phyloP scores from a whole-genome alignment of 2,888 invertebrate species.

The Tineola bisselliella region DNA sequence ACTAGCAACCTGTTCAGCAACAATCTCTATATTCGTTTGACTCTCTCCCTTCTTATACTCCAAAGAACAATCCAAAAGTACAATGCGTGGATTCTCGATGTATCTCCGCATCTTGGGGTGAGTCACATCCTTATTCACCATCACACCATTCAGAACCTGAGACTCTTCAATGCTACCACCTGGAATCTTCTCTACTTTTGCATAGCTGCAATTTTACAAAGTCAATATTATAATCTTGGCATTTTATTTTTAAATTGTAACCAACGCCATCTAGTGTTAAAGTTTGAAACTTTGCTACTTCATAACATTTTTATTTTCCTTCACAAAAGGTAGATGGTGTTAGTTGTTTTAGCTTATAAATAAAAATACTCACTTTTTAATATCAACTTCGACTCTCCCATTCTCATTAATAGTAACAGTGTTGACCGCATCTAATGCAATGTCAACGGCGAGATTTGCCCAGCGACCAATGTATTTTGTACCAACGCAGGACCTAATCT shows the following conservation, averaged over 20 bases:
- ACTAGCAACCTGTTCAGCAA: constrained; percentile 76
- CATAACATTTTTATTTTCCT: too few species aligned
- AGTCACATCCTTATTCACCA: constrained; percentile 98
- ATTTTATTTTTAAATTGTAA: too few species aligned
- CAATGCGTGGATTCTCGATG: constrained; percentile 95
- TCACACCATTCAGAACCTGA: constrained; percentile 90
- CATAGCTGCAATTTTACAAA: constrained; percentile 70
- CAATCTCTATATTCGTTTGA: constrained; percentile 96
- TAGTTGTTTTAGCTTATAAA: neutral
- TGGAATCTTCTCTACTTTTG: constrained; percentile 93
- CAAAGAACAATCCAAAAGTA: constrained; percentile 93
- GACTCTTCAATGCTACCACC: constrained; percentile 97
- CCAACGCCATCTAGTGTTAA: too few species aligned
- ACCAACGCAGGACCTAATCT: constrained; percentile 90
- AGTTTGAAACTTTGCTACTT: too few species aligned
- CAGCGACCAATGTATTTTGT: constrained; percentile 97
- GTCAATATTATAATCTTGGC: too few species aligned
- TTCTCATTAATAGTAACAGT: constrained; percentile 90
- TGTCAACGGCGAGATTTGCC: constrained; percentile 94
- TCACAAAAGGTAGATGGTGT: neutral
- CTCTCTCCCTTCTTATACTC: constrained; percentile 99
- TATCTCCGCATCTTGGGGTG: constrained; percentile 96
- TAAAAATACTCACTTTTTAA: constrained; percentile 75
- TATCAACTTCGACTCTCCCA: constrained; percentile 94
- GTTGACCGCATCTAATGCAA: constrained; percentile 93